Evolutionary conservation across 64 coral and sea anemone genomes (phyloP).

Genomic region (Platygyra sinensis): DNA sequence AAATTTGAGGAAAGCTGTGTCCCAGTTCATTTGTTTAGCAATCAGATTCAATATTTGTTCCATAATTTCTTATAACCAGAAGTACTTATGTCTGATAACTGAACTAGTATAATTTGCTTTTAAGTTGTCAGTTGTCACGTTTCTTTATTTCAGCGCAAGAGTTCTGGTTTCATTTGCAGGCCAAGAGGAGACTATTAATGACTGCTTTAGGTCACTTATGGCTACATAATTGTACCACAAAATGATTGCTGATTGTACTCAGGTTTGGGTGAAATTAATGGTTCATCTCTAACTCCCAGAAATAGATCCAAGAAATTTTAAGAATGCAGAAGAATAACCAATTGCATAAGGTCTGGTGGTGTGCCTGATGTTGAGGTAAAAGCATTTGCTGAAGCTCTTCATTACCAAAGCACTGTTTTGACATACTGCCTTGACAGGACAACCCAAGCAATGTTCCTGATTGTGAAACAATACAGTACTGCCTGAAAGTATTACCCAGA

Average conservation of each 20-base stretch:
- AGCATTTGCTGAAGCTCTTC: conserved; percentile 19
- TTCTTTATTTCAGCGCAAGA: background rate
- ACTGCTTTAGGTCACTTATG: conserved; percentile 74
- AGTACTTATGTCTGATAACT: no score
- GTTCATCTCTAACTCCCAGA: conserved; percentile 73
- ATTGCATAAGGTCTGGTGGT: background rate
- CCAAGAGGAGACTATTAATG: conserved; percentile 48
- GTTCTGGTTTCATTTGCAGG: background rate
- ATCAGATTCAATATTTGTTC: no score
- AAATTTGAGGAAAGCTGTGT: no score
- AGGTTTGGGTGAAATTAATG: conserved; percentile 25
- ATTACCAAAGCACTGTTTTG: conserved; percentile 26
- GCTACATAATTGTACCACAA: conserved; percentile 54
- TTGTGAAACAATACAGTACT: conserved; percentile 24
- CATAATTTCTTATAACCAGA: no score
- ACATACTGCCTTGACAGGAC: conserved; percentile 65
- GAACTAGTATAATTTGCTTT: no score
- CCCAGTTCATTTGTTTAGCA: no score
- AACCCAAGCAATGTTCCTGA: conserved; percentile 70
- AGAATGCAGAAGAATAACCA: conserved; percentile 15
- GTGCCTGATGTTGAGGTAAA: conserved; percentile 28
- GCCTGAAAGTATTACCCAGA: no score
- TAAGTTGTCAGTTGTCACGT: background rate
- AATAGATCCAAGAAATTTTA: conserved; percentile 10
- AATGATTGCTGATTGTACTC: conserved; percentile 14